A percentile compares a stretch with the other conserved stretches of the same genome.
Evolutionary conservation across 2,113 vertebrate species (phyloP).

Genomic region (Pachycephala philippinensis): DNA sequence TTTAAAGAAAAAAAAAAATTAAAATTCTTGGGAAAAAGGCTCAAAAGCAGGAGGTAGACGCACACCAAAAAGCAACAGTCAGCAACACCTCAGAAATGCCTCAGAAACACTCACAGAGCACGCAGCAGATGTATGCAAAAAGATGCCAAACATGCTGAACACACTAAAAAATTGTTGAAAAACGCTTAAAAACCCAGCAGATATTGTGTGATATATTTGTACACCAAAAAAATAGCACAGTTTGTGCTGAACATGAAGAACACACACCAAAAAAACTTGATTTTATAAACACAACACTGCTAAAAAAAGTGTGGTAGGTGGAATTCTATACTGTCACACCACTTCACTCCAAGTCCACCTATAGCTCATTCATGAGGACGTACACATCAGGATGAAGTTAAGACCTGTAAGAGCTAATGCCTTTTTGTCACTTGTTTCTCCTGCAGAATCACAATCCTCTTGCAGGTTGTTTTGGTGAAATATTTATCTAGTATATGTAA

Average conservation of each 20-base stretch:
- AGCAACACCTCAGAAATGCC: not conserved
- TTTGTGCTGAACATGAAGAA: not conserved
- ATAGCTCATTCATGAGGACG: not conserved
- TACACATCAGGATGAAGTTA: not conserved
- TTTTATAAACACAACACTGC: not conserved
- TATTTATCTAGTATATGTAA: not conserved
- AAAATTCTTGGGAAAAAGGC: not conserved
- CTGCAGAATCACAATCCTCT: not conserved
- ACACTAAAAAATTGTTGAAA: not conserved
- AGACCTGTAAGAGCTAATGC: not conserved
- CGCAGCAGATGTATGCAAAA: rapidly evolving
- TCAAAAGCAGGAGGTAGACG: not conserved
- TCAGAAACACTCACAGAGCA: not conserved
- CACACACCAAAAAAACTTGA: not conserved
- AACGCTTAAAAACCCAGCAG: not conserved
- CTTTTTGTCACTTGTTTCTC: not conserved
- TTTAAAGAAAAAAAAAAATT: not conserved
- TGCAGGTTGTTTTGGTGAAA: not conserved
- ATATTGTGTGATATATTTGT: not conserved
- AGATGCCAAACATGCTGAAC: not conserved
- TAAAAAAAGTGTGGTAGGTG: not conserved
- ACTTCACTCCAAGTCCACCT: not conserved
- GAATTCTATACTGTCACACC: not conserved
- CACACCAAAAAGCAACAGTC: not conserved
- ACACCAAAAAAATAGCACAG: not conserved